Evolutionary conservation across 2,888 invertebrate species (phyloP).

Genomic region (Maniola hyperantus): DNA sequence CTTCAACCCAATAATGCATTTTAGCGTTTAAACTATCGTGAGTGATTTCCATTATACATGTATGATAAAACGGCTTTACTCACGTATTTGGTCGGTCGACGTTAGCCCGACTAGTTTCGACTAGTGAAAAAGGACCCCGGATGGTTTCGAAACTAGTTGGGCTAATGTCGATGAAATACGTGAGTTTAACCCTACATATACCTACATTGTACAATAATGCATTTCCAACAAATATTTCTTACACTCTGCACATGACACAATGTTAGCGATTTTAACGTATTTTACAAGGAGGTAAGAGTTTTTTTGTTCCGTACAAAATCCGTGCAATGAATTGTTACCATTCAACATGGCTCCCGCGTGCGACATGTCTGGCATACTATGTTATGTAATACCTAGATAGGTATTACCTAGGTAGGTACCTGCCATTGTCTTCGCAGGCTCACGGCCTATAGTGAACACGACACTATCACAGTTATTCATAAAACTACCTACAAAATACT

Average conservation of each 20-base stretch:
- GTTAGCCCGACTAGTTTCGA: too few species aligned
- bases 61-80: too few species aligned
- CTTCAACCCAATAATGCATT: too few species aligned
- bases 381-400: constrained; percentile 1
- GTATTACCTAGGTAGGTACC: background rate
- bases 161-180: too few species aligned
- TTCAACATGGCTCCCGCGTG: constrained; percentile 3
- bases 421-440: constrained; percentile 13
- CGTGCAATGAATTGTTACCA: constrained; percentile 21
- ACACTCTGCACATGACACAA: background rate
- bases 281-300: background rate
- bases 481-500: too few species aligned
- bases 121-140: too few species aligned
- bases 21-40: too few species aligned
- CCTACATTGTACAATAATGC: too few species aligned
- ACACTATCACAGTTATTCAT: background rate
- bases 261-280: background rate
- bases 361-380: background rate
- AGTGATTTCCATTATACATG: too few species aligned
- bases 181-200: too few species aligned
- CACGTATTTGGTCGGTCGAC: too few species aligned
- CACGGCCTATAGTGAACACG: constrained; percentile 11
- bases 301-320: constrained; percentile 7
- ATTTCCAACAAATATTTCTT: background rate
- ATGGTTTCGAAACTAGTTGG: too few species aligned